Evolutionary conservation across 2,797 vertebrate genomes (phyloP).

Genomic region (Mus minutoides): DNA sequence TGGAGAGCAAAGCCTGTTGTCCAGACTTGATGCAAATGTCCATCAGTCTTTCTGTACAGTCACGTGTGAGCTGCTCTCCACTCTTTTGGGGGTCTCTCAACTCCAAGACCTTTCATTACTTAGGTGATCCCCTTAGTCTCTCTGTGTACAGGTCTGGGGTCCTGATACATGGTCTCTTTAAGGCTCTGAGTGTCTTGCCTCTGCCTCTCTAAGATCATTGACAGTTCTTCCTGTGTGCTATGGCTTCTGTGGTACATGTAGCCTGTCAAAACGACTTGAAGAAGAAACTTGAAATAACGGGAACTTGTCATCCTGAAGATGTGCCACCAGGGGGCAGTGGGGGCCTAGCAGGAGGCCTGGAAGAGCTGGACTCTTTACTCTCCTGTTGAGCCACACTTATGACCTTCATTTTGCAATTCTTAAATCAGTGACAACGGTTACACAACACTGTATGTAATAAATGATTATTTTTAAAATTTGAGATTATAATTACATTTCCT

Average conservation of each 20-base stretch:
- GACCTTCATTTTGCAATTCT: background rate
- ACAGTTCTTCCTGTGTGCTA: background rate
- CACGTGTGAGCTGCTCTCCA: background rate
- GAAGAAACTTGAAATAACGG: background rate
- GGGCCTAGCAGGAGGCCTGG: background rate
- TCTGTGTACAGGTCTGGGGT: background rate
- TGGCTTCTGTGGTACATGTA: background rate
- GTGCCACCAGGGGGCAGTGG: background rate
- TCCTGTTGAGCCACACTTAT: background rate
- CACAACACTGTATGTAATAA: background rate
- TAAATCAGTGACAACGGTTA: background rate
- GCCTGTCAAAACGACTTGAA: background rate
- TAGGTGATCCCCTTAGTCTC: background rate
- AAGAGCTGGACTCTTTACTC: background rate
- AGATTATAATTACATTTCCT: background rate
- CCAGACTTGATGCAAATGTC: background rate
- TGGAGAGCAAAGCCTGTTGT: background rate
- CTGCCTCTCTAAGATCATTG: background rate
- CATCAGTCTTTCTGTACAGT: background rate
- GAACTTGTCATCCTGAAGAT: background rate
- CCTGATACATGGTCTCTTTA: background rate
- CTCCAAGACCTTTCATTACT: background rate
- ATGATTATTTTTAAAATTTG: background rate
- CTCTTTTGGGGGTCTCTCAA: background rate
- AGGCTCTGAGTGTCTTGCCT: background rate